Evolutionary conservation across 2,797 vertebrate species (phyloP), one percentile per base, ranked within the genome.

Genomic region (Onychomys leucogaster): DNA sequence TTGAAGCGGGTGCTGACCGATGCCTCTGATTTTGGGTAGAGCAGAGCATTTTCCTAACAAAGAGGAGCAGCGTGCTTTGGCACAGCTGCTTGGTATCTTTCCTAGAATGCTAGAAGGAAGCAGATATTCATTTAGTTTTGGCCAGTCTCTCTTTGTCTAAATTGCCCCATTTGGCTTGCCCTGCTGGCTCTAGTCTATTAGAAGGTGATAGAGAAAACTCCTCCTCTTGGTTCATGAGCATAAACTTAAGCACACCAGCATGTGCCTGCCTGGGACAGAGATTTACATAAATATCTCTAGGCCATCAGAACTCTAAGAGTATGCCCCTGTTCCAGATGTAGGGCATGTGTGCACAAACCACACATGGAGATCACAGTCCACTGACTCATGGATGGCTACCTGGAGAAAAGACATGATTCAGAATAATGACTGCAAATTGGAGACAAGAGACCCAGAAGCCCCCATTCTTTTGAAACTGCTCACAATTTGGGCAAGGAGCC

Each of bases 131-230:
- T 73, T 95, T 91, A 65, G 29, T 59, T 91, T 89, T 95, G 75
- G 76, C 90, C 82, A 96, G 86, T 86, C 80, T 96, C 80, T 97
- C 90, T 97, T 76, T 76, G 63, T 97, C 92, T 97, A 91, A 95
- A 95, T 77, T 65, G 92, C 97, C 87, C 82, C 71, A 92, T 97
- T 96, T 96, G 96, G 94, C 92, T 55, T 63, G 46, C 80, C 67
- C 84, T 37, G 21, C 90, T 97, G 95, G 94, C 95, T 95, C 92
- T 85, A 41, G 43, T 77, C 87, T 96, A 4, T 85, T 71, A 92
- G 92, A 91, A 6, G 34, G 37, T 0, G 5, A 73, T 76, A 77
- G 17, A 84, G 63, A 92, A 95, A 95, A 65, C 32, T 13, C 43
- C 87, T 91, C 73, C 85, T 96, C 83, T 96, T 84, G 88, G 73